Conservation (phyloP, 2,888 invertebrate species). For the Philonicus albiceps region DNA sequence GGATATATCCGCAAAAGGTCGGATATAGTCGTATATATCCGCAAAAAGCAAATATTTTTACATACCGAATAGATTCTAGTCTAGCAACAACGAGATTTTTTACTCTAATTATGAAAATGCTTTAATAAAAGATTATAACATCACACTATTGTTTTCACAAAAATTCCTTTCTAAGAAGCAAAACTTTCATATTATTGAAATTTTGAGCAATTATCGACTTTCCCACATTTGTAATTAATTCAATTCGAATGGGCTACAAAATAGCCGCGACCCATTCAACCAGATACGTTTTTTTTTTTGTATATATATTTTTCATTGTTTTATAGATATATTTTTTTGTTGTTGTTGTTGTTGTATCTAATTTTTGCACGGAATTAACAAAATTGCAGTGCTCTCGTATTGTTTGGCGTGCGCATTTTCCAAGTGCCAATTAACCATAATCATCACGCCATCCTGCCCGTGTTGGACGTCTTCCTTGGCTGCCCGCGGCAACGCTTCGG, state of each 20-base stretch:
- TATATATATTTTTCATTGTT: background rate
- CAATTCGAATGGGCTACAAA: background rate
- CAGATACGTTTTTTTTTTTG: background rate
- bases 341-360: background rate
- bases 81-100: no score
- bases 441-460: background rate
- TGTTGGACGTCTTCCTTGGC: conserved; percentile 16
- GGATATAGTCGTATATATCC: no score
- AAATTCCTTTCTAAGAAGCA: background rate
- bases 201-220: background rate
- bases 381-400: background rate
- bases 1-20: no score
- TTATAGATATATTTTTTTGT: background rate
- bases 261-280: background rate
- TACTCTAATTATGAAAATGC: background rate
- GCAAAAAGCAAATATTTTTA: no score
- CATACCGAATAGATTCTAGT: no score
- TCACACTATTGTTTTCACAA: background rate
- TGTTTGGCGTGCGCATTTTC: background rate
- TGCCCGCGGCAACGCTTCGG: background rate
- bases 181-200: background rate
- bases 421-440: background rate
- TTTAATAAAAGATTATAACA: background rate
- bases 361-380: background rate
- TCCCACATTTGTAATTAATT: background rate